Evolutionary conservation across 2,797 vertebrate genomes (phyloP).

Genomic region (Hemibagrus guttatus): DNA sequence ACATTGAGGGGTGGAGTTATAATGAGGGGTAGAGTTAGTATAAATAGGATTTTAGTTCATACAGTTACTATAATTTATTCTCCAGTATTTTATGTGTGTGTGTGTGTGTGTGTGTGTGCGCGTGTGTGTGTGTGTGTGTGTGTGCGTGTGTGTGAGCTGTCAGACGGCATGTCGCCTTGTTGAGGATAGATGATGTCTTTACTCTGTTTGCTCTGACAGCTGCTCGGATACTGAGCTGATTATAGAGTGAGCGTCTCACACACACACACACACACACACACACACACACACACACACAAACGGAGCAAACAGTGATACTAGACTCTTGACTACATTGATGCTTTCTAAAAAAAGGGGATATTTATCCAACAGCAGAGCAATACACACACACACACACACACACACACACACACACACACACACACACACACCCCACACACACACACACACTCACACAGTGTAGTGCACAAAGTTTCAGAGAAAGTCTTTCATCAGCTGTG

Average conservation of each 20-base stretch:
- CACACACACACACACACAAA: conserved; percentile 9
- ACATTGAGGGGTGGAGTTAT: not conserved
- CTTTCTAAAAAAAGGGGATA: not conserved
- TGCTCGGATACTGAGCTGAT: conserved; percentile 19
- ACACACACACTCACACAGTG: conserved; percentile 3
- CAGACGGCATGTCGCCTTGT: not conserved
- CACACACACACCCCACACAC: not conserved
- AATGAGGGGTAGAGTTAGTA: not conserved
- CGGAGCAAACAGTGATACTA: not conserved
- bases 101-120: not conserved
- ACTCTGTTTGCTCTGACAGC: conserved; percentile 7
- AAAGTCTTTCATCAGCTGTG: not conserved
- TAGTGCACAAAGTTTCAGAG: not conserved
- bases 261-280: conserved; percentile 12
- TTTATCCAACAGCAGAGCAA: not conserved
- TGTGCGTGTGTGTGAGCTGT: not conserved
- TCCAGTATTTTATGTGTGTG: not conserved
- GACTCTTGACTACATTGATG: not conserved
- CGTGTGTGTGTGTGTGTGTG: conserved; percentile 4
- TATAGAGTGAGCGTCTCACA: not conserved
- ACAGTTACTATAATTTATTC: not conserved
- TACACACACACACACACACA: not conserved
- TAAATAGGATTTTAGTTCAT: not conserved
- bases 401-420: conserved; percentile 10
- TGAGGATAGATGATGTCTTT: not conserved